Conservation (phyloP, 2,888 invertebrate species). For the Fabriciana adippe region DNA sequence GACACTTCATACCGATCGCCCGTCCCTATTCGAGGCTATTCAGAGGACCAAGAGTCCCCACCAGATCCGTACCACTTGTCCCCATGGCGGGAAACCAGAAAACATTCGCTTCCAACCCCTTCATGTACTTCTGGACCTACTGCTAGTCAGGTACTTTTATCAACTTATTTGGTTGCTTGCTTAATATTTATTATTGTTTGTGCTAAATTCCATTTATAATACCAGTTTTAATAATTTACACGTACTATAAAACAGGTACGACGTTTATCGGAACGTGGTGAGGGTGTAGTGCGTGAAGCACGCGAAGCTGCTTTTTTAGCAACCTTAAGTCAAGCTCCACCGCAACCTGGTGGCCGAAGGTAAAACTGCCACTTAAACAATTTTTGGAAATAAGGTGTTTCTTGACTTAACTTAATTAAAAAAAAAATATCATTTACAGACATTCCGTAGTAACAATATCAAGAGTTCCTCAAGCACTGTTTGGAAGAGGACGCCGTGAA, state of each 20-base stretch:
- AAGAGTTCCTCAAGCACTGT: constrained; percentile 88
- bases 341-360: constrained; percentile 87
- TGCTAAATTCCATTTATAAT: no score
- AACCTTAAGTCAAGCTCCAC: constrained; percentile 89
- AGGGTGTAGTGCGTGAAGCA: constrained; percentile 88
- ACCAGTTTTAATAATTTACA: background rate
- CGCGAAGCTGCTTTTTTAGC: constrained; percentile 92
- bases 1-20: constrained; percentile 81
- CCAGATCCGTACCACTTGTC: constrained; percentile 91
- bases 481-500: constrained; percentile 90
- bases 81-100: constrained; percentile 90
- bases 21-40: constrained; percentile 82
- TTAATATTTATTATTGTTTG: no score
- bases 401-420: background rate
- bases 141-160: constrained; percentile 87
- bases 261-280: constrained; percentile 90
- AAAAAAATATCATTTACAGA: constrained; percentile 64
- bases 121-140: constrained; percentile 93
- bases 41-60: constrained; percentile 89
- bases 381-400: background rate
- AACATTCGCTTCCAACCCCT: constrained; percentile 92
- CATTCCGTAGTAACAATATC: constrained; percentile 94
- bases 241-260: constrained; percentile 80
- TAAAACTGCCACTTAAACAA: constrained; percentile 39
- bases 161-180: no score